Conservation (phyloP, 2,113 vertebrate species). For the Neogobius melanostomus region DNA sequence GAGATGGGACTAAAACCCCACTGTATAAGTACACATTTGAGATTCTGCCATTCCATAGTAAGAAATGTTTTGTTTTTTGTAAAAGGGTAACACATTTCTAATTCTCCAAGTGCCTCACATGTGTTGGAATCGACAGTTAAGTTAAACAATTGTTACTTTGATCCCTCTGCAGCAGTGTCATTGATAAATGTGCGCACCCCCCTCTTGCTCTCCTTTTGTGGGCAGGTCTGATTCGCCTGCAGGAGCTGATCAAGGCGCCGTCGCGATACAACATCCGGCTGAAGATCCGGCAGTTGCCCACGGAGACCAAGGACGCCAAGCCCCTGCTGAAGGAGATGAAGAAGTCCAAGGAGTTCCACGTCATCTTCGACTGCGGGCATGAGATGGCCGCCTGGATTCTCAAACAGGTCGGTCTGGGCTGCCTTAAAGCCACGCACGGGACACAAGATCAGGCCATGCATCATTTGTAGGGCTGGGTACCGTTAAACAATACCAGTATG, state of each 20-base stretch:
- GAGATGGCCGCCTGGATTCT: constrained; percentile 98
- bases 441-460: too few relatives aligned
- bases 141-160: too few relatives aligned
- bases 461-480: too few relatives aligned
- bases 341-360: constrained; percentile 96
- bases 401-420: constrained; percentile 83
- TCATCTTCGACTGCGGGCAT: constrained; percentile 97
- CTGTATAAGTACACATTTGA: too few relatives aligned
- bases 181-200: constrained; percentile 15
- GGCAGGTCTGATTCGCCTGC: constrained; percentile 95
- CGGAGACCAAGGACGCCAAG: constrained; percentile 96
- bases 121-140: too few relatives aligned
- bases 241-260: constrained; percentile 98
- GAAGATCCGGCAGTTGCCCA: constrained; percentile 95
- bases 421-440: too few relatives aligned
- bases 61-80: too few relatives aligned
- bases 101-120: too few relatives aligned
- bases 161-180: constrained; percentile 14
- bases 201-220: constrained; percentile 59
- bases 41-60: too few relatives aligned
- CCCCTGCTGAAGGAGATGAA: constrained; percentile 98
- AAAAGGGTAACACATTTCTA: too few relatives aligned
- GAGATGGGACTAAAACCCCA: too few relatives aligned
- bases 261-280: constrained; percentile 95
- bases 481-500: too few relatives aligned